Evolutionary conservation across 2,888 invertebrate species (phyloP), one percentile per base, ranked within the genome.

Genomic region (Megaustenia siamemsis): DNA sequence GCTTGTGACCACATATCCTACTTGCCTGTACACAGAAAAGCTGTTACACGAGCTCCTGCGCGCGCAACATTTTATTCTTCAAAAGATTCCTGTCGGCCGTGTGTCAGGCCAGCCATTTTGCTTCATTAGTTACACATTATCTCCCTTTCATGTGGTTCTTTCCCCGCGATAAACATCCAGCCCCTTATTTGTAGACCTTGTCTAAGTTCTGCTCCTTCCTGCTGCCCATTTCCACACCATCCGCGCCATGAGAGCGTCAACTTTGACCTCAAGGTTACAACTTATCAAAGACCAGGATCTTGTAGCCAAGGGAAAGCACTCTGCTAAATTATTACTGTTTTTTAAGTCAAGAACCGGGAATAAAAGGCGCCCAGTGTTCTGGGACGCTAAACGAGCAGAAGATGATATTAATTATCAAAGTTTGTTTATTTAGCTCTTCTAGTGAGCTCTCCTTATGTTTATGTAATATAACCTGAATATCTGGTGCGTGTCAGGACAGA

Each of bases 341-440:
- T 63, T 66, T 63, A 43, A 66, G 43, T 43, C 40, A 63, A 63
- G 45, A 18, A 43, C 32, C 56, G n/a, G n/a, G 45, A 66, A 63
- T 43, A 32, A 45, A 45, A 45, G 21, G 43, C 43, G 15, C 10
- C 10, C n/a, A 60, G 66, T 78, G 43, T 60, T 66, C 60, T 63
- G 21, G 12, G 15, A 15, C 2, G n/a, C 18, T 15, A 40, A 63
- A 78, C 32, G 15, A 63, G 45, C 45, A 38, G 24, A 45, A 60
- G 60, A 60, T 21, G 66, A 78, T 66, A 78, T 78, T 78, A 78
- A 78, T 78, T 78, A 78, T 78, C 78, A 78, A 43, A 66, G 60
- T 63, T 15, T 78, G 78, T 78, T 78, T 78, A 78, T 78, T 78
- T 66, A 78, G 78, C 45, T n/a, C 15, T 15, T 66, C 78, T 66